Evolutionary conservation across 2,888 invertebrate species (phyloP).

Genomic region (Andrena bicolor): DNA sequence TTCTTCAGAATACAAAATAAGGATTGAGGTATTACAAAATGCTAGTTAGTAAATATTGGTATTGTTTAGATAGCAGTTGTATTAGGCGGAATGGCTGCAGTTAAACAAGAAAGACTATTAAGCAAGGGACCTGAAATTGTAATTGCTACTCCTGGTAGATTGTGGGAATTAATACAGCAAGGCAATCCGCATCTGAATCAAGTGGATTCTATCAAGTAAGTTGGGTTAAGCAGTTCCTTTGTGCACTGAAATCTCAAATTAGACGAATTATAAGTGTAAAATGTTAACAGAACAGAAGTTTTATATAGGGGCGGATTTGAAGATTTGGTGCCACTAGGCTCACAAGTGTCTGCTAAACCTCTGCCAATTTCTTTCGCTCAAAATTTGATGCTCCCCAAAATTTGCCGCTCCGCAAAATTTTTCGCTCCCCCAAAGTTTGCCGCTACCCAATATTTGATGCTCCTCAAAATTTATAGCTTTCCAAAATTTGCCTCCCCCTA

Average conservation of each 20-base stretch:
- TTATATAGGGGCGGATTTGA: no score
- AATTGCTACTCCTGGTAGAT: conserved; percentile 98
- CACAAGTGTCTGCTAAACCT: no score
- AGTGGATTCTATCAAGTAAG: conserved; percentile 89
- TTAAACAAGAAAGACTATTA: conserved; percentile 96
- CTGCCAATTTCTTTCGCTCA: no score
- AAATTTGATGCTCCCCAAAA: no score
- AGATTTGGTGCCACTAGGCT: no score
- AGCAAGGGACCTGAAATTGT: conserved; percentile 95
- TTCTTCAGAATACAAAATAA: not conserved
- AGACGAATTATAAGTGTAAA: not conserved
- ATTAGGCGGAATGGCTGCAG: conserved; percentile 97
- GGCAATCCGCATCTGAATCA: conserved; percentile 92
- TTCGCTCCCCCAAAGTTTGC: no score
- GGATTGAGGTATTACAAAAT: not conserved
- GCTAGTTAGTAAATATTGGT: conserved; percentile 19
- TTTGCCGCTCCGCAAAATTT: no score
- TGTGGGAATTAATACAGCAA: conserved; percentile 96
- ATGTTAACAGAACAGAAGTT: not conserved
- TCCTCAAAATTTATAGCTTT: no score
- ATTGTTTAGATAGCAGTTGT: conserved; percentile 89
- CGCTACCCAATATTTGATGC: no score
- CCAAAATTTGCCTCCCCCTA: no score
- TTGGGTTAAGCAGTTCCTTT: conserved; percentile 14
- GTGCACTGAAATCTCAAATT: not conserved